Conservation (phyloP, 2,888 invertebrate genomes). For the Xiphydria camelus region DNA sequence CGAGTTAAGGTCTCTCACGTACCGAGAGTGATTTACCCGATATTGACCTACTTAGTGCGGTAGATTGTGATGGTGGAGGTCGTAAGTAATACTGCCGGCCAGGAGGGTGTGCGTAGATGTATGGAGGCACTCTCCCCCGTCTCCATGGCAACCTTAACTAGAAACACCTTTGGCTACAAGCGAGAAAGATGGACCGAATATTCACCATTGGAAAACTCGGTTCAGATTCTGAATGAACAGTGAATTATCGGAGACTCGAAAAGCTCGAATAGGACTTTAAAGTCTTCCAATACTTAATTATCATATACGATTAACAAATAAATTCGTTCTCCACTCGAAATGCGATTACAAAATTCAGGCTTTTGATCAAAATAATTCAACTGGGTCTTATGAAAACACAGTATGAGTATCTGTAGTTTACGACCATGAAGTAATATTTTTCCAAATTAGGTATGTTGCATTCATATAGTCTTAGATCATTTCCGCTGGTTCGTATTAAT, state of each 20-base stretch:
- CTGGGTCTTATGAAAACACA: too few relatives aligned
- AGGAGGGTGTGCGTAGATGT: constrained; percentile 23
- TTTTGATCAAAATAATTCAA: too few relatives aligned
- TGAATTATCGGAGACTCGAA: too few relatives aligned
- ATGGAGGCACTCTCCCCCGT: constrained; percentile 46
- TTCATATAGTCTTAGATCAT: too few relatives aligned
- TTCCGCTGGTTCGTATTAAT: too few relatives aligned
- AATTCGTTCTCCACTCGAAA: too few relatives aligned
- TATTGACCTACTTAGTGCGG: constrained; percentile 54
- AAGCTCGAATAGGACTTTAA: background rate
- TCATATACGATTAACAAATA: too few relatives aligned
- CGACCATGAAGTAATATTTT: too few relatives aligned
- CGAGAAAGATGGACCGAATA: constrained; percentile 28
- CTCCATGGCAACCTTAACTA: constrained; percentile 55
- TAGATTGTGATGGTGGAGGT: constrained; percentile 23
- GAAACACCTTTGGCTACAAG: constrained; percentile 49
- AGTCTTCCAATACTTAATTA: background rate
- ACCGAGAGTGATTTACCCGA: constrained; percentile 46
- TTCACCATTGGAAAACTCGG: background rate
- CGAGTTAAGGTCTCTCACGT: constrained; percentile 15
- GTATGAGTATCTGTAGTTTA: too few relatives aligned
- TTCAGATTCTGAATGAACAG: too few relatives aligned
- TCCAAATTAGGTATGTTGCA: too few relatives aligned
- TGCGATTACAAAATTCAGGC: too few relatives aligned
- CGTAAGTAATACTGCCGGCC: constrained; percentile 19